Base-by-base conservation (phyloP, 2,888 invertebrate species). In the Nephrotoma flavescens region DNA sequence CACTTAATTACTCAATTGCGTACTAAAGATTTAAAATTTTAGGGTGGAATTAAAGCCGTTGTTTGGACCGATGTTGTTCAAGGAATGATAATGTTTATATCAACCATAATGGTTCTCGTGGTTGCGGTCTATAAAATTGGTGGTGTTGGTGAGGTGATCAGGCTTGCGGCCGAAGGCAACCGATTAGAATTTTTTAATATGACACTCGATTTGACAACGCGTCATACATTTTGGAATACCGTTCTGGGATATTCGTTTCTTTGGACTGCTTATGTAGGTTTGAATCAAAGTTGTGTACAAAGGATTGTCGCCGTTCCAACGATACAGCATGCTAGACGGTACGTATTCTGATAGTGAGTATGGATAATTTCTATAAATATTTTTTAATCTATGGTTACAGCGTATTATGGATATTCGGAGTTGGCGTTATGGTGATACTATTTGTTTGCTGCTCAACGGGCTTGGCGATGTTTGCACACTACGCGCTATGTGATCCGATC, bases 251-350 rank as follows among this genome's bases (percentile, higher is more conserved):
- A 94, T 12, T 92, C 93, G 83, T 89, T 93, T 6, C 92, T 94
- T 87, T 94, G 94, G 93, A 92, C 94, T 7, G 92, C 94, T 0
- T 94, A 94, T 89, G 94, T 95, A 89, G 93, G 94, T 12, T 0
- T 84, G 15, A 84, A 84, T 42, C 84, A 84, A 42, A 84, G 15
- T 12, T 84, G 84, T 42, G 84, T 84, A 5, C 84, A 84, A 84
- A 41, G 84, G n/a, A 84, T 84, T 84, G 42, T 84, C n/a, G 12
- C 84, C 3, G 91, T 95, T 87, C 93, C 94, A 1, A 92, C 93
- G 0, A 90, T 94, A 86, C 92, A 90, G 87, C 92, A 93, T 88
- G 94, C 95, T 19, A 92, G 93, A 91, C 90, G 91, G 94, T 86
- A 47, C 7, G 3, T n/a, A 31, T 83, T 11, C 83, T 12, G 6